Base-by-base conservation (phyloP, 2,888 invertebrate genomes). In the Lasioglossum zephyrum region DNA sequence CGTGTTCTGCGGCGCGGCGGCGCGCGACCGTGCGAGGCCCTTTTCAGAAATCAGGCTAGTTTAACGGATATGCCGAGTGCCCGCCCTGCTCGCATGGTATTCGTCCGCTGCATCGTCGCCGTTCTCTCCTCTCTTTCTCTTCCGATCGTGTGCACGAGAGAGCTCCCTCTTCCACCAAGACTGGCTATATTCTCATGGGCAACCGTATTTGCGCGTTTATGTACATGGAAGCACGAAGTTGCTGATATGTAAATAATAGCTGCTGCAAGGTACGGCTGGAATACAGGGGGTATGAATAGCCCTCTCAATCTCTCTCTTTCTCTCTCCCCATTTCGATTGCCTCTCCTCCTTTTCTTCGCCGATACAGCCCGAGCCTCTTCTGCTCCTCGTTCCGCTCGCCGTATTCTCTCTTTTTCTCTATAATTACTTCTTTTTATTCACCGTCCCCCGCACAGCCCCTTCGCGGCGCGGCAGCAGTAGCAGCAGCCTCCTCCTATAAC, bases 231-330 rank as follows among this genome's bases (percentile, higher is more conserved):
- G 88, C 84, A 83, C 81, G 77, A 89, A 93, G 92, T 92, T 91
- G 86, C 89, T 90, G 91, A 89, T 91, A 92, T 91, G 92, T 92
- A 92, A 93, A 93, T 93, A 93, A 93, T 91, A 88, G 88, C 86
- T 85, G 81, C 84, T 78, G 87, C 84, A 82, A 87, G 85, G 69
- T 76, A 88, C 87, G 78, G 85, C 82, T 83, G 84, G 90, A 74
- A 66, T 39, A 26, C 74, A 76, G 85, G 85, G 85, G 81, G 79
- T 82, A 81, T 83, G 82, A 85, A 83, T 83, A 85, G 85, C 31
- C 78, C 66, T 66, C 60, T 75, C 60, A 73, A 39, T 66, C 66
- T 66, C 49, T 53, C 60, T 75, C 66, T 49, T 22, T 53, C 53
- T 73, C 60, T 73, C 47, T 60, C 79, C 77, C 82, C 74, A 73